These are phyloP conservation scores for Myiotriccus ornatus DNA, from an alignment of 2,797 vertebrate genomes.

Conservation along the genomic window DNA sequence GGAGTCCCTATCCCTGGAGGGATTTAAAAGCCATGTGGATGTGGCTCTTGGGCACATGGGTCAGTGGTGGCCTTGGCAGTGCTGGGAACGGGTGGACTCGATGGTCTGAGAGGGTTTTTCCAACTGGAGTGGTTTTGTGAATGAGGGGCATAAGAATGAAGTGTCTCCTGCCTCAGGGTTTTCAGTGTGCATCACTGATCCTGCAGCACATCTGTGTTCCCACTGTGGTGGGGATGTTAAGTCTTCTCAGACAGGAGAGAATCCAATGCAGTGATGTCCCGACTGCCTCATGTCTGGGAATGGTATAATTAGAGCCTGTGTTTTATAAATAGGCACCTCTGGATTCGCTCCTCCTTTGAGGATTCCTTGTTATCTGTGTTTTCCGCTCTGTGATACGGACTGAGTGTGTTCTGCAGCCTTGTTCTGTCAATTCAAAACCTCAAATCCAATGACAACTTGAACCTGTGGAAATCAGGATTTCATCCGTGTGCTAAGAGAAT, in stretches of 20 bases:
- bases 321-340: background rate
- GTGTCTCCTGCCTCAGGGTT: rapidly evolving
- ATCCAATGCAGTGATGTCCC: background rate
- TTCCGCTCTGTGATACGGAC: background rate
- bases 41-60: background rate
- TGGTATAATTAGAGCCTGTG: background rate
- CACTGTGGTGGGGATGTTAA: rapidly evolving
- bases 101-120: background rate
- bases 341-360: background rate
- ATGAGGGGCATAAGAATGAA: rapidly evolving
- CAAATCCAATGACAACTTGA: rapidly evolving
- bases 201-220: rapidly evolving
- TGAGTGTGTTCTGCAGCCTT: background rate
- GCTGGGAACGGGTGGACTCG: rapidly evolving
- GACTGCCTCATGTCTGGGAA: background rate
- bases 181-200: rapidly evolving
- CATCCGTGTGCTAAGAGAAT: background rate
- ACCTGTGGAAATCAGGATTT: background rate
- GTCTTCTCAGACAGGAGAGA: background rate
- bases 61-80: background rate
- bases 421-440: background rate
- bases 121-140: rapidly evolving
- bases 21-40: rapidly evolving
- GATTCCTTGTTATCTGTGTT: rapidly evolving
- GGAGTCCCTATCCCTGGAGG: rapidly evolving